Base-by-base conservation (phyloP, 2,797 vertebrate genomes). In the Acrossocheilus wenchowensis region DNA sequence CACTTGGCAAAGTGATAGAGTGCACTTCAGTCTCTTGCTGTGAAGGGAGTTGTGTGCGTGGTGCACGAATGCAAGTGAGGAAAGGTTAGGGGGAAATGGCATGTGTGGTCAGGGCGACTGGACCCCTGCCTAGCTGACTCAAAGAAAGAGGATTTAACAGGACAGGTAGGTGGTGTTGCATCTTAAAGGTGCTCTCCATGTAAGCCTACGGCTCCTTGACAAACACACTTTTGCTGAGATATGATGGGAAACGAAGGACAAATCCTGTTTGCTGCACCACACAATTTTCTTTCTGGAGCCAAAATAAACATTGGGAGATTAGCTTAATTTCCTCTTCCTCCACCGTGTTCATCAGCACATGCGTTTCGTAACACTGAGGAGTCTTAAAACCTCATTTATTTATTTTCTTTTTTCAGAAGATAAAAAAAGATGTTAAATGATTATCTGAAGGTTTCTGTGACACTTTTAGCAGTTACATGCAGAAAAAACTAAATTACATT, bases 271-370 rank as follows among this genome's bases (percentile, higher is more conserved):
- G 50, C 52, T 60, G 19, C 17, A 0, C 77, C 52, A 72, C 12
- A 60, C 23, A 41, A 26, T 62, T 80, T 60, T 62, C 64, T 80
- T 36, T 72, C 30, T 48, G 66, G 77, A 86, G 41, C 54, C 52
- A 60, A 86, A 81, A 86, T 60, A 80, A 86, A 86, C 68, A 62
- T 23, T 60, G 54, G 9, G 68, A 64, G 78, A 86, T 80, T 48
- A 85, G 77, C 50, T 80, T 62, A 60, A 85, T 86, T 80, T 80
- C 84, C 68, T 80, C 84, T 81, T 86, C 84, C 78, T 41, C 81
- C 66, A 86, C 36, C 4, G n/a, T 34, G 48, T 69, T 78, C 26
- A 0, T 73, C 84, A 50, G 39, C 26, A 57, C 14, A 11, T 5
- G 50, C 15, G 11, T 34, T 57, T 45, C 1, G 1, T 43, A 79